Conservation (phyloP, 2,797 vertebrate genomes). For the Tokudaia muenninki region DNA sequence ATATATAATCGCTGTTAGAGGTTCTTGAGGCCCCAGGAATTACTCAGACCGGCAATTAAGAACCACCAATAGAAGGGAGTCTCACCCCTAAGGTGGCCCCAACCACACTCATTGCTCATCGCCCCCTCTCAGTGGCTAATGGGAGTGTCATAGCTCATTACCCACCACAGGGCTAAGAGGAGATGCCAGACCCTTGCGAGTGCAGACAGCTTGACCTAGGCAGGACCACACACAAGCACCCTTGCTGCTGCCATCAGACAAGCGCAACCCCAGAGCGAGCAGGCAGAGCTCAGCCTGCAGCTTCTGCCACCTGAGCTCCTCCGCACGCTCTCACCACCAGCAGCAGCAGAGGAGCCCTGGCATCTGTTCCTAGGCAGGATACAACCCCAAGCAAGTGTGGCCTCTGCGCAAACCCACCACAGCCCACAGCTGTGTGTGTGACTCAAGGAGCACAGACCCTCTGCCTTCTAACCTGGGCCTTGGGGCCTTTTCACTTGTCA, state of each 20-base stretch:
- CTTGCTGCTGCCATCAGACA: rapidly evolving
- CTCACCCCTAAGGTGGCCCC: rapidly evolving
- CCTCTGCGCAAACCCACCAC: too few relatives aligned
- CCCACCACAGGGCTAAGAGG: too few relatives aligned
- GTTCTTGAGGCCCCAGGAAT: not conserved
- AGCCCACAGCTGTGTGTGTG: rapidly evolving
- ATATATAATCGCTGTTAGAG: not conserved
- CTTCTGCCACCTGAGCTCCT: rapidly evolving
- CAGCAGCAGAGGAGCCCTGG: rapidly evolving
- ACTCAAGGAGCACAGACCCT: not conserved
- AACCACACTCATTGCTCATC: too few relatives aligned
- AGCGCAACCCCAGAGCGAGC: rapidly evolving
- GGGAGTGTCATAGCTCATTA: rapidly evolving
- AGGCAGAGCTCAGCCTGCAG: rapidly evolving
- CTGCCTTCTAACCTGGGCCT: not conserved
- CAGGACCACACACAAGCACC: rapidly evolving
- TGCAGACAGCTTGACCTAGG: rapidly evolving
- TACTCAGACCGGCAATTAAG: not conserved
- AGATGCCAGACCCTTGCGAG: not conserved
- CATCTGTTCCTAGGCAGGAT: rapidly evolving
- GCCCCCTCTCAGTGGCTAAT: not conserved
- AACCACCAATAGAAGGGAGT: rapidly evolving
- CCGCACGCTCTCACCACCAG: rapidly evolving
- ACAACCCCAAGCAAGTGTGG: not conserved
- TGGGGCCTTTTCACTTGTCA: not conserved